Percentiles rank a stretch among this genome's conserved stretches.
Evolutionary conservation across 2,113 vertebrate genomes (phyloP).

Genomic region (Zapus hudsonius): DNA sequence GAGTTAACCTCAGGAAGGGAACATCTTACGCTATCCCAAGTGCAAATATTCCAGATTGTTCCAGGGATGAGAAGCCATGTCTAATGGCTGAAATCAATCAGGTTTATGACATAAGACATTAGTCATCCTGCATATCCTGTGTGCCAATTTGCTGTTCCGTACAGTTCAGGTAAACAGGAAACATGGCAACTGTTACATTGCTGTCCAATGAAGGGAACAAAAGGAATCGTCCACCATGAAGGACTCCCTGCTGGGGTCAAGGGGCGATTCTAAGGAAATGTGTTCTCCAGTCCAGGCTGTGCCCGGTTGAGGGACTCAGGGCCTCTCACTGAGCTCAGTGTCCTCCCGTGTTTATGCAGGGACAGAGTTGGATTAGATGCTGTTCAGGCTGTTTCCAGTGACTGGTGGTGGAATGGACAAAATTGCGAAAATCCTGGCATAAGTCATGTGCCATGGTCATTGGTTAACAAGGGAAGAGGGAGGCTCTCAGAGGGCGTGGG

Average conservation of each 20-base stretch:
- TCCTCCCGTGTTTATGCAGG: fast-evolving
- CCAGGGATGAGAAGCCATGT: background rate
- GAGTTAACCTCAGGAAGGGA: conserved; percentile 30
- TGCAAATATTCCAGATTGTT: background rate
- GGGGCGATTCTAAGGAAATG: background rate
- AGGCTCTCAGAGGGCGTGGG: background rate
- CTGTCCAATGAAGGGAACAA: background rate
- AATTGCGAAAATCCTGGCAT: background rate
- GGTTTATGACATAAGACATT: fast-evolving
- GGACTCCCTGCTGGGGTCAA: background rate
- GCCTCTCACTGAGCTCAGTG: background rate
- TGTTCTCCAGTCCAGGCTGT: background rate
- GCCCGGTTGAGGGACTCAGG: fast-evolving
- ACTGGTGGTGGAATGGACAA: background rate
- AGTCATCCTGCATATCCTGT: background rate
- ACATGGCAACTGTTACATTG: background rate
- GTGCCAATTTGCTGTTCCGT: conserved; percentile 23
- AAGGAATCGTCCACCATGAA: fast-evolving
- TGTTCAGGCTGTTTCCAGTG: too few species aligned
- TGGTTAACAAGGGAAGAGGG: background rate
- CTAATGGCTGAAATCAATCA: background rate
- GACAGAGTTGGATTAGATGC: background rate
- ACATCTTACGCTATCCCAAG: background rate
- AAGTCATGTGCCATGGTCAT: background rate
- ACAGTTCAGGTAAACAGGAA: conserved; percentile 38